phyloP scores from a whole-genome alignment of 2,888 invertebrate species.

The Steinernema scapterisci region DNA sequence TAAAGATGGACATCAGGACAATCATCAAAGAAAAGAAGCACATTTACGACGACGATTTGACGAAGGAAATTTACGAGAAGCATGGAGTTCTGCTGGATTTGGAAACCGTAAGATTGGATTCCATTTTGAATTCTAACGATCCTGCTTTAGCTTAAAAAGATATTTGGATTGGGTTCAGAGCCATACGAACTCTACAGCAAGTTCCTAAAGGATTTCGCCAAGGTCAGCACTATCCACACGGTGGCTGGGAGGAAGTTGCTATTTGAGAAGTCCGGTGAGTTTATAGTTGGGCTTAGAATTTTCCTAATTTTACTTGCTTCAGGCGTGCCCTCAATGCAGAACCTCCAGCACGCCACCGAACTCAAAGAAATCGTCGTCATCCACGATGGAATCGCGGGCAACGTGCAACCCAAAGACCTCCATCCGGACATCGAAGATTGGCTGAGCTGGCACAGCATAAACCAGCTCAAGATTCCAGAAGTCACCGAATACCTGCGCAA shows the following conservation, averaged over 20 bases:
- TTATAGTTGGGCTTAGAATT: neutral
- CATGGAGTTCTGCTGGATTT: neutral
- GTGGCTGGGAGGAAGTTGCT: neutral
- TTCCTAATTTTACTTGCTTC: too few species aligned
- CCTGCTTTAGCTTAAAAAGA: neutral
- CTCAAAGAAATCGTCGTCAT: neutral
- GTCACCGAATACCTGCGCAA: neutral
- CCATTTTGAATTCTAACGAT: neutral
- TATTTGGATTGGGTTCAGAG: neutral
- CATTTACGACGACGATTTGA: neutral
- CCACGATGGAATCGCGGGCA: neutral
- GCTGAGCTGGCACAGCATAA: neutral
- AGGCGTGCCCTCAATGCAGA: neutral
- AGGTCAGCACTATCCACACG: neutral
- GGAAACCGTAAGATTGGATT: neutral
- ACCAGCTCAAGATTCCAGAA: neutral
- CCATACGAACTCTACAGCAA: neutral
- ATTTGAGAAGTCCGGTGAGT: neutral
- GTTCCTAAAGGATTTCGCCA: neutral
- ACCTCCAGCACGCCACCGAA: neutral
- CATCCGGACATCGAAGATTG: neutral
- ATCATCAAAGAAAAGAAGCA: neutral
- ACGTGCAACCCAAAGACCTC: neutral
- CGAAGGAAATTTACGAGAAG: neutral
- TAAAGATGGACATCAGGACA: neutral